These are phyloP conservation scores for Cryptops parisi DNA, from an alignment of 2,888 invertebrate genomes.

Conservation along the genomic window DNA sequence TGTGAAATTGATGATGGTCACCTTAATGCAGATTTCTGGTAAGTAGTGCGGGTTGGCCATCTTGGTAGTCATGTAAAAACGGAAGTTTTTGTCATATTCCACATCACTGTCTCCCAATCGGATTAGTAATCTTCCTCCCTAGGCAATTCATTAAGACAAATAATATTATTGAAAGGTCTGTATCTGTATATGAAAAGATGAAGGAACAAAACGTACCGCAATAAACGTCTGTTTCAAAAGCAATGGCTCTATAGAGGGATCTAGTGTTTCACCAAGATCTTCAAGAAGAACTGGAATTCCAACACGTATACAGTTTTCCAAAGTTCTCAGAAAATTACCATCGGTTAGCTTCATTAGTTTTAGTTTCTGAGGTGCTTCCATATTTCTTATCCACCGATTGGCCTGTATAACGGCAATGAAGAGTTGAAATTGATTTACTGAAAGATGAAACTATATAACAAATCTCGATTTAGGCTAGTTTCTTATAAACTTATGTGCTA, in stretches of 20 bases:
- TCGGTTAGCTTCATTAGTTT: conserved; percentile 32
- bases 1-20: conserved; percentile 72
- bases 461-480: too few relatives aligned
- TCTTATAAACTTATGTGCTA: too few relatives aligned
- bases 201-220: conserved; percentile 38
- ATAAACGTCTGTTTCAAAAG: conserved; percentile 57
- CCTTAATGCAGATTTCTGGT: conserved; percentile 85
- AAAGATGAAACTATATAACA: too few relatives aligned
- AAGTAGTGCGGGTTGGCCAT: conserved; percentile 84
- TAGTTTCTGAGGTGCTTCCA: conserved; percentile 21
- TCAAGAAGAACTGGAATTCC: conserved; percentile 30
- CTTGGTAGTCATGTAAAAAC: conserved; percentile 86
- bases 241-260: conserved; percentile 34
- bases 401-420: conserved; percentile 25
- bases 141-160: conserved; percentile 12
- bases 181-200: neutral
- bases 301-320: conserved; percentile 30
- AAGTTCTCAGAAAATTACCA: conserved; percentile 29
- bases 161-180: neutral
- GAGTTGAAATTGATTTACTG: too few relatives aligned
- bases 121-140: conserved; percentile 61
- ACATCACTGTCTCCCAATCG: conserved; percentile 81
- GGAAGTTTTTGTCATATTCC: conserved; percentile 74
- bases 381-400: conserved; percentile 33
- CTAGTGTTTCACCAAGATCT: conserved; percentile 19